These are phyloP conservation scores for Strix uralensis DNA, from an alignment of 2,113 vertebrate species.

Conservation along the genomic window DNA sequence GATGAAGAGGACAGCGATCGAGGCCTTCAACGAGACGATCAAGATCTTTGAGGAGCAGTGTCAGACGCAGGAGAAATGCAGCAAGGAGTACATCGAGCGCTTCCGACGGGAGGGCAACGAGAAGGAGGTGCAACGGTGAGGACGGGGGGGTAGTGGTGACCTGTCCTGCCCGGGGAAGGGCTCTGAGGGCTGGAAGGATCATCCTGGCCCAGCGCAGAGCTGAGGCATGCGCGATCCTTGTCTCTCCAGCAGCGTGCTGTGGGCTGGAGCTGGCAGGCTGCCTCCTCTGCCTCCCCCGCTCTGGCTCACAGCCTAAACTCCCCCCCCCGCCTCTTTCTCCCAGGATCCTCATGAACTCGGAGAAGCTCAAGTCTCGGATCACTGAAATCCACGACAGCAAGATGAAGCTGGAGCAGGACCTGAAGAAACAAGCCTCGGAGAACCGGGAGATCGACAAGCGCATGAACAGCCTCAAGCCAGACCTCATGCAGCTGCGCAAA, in stretches of 20 bases:
- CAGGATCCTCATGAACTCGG: constrained; percentile 81
- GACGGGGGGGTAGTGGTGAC: background rate
- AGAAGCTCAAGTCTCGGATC: constrained; percentile 82
- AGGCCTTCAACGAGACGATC: constrained; percentile 85
- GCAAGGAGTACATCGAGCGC: constrained; percentile 82
- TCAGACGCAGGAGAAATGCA: constrained; percentile 81
- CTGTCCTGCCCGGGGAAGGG: background rate
- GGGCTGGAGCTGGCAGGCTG: constrained; percentile 14
- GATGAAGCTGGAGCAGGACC: constrained; percentile 82
- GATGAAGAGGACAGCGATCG: constrained; percentile 82
- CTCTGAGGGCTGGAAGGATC: background rate
- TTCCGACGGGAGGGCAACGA: constrained; percentile 81
- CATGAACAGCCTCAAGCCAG: constrained; percentile 87
- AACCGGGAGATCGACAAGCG: constrained; percentile 86
- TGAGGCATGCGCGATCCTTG: background rate
- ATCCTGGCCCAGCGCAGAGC: background rate
- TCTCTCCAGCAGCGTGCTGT: background rate
- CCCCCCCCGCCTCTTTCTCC: background rate
- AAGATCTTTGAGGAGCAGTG: constrained; percentile 87
- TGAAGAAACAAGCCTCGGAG: constrained; percentile 79
- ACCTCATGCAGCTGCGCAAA: constrained; percentile 84
- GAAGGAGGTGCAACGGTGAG: constrained; percentile 83
- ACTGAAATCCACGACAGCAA: constrained; percentile 83
- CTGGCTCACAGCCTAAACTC: background rate
- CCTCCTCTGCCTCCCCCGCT: background rate